Base-by-base conservation (phyloP, 1,140 invertebrate species). In the Lepeophtheirus salmonis region DNA sequence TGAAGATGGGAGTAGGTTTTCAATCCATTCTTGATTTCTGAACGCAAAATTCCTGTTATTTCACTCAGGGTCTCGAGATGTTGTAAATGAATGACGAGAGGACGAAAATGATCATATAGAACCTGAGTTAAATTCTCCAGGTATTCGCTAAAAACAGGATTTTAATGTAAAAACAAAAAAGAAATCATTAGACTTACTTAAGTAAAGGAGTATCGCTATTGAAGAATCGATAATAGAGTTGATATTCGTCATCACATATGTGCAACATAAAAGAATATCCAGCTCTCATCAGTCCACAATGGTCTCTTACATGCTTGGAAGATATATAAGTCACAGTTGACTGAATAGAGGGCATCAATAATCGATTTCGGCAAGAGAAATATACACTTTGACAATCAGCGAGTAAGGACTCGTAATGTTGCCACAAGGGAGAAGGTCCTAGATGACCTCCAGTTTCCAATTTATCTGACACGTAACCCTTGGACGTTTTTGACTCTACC, bases 51-150 rank as follows among this genome's bases (percentile, higher is more conserved):
- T 25, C 84, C 84, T 69, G 92, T 97, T 18, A 98, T 80, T 72
- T 98, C 95, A 0, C 92, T 86, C 13, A 98, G 72, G 0, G 94
- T 96, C 76, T 99, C 95, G 66, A 98, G 75, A 74, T 98, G 94
- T 70, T 94, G 90, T 54, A 97, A 88, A 68, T 95, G 88, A 63
- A 98, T 95, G 30, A 99, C 85, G 57, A 89, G 81, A 1, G 96
- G 92, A n/a, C 95, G 76, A 58, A 98, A 71, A 1, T 81, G 82
- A 68, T 99, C 94, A 68, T 98, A 98, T 4, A 98, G 69, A 51
- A 83, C 80, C 14, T 81, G 84, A 69, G 91, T 97, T 0, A 98
- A 70, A 0, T 79, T 79, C 65, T 89, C 86, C 21, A 97, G 67
- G 68, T 80, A 82, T 6, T 50, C 16, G 10, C 24, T 64, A 21